Evolutionary conservation across 2,888 invertebrate species (phyloP).

Genomic region (Acronicta leporina): DNA sequence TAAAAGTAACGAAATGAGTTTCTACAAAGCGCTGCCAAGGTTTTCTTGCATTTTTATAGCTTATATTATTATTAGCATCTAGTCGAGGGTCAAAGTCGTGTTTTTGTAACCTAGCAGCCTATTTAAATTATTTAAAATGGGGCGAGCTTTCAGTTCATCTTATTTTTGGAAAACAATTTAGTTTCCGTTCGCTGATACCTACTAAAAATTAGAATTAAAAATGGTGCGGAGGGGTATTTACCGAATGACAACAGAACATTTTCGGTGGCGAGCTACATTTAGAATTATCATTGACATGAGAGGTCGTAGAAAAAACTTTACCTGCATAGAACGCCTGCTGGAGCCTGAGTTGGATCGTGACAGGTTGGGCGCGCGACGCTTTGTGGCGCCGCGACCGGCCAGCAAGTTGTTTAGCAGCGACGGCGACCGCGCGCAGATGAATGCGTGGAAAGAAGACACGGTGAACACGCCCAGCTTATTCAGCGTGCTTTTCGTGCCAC

Average conservation of each 20-base stretch:
- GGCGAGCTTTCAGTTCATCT: neutral
- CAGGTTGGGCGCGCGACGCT: conserved; percentile 96
- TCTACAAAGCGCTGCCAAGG: too few relatives aligned
- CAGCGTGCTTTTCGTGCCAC: conserved; percentile 97
- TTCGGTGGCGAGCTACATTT: neutral
- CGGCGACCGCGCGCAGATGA: conserved; percentile 98
- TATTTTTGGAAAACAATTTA: neutral
- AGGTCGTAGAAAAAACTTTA: conserved; percentile 61
- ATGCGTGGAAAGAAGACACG: conserved; percentile 99
- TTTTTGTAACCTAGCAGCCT: too few relatives aligned
- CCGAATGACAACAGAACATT: neutral
- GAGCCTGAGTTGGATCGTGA: conserved; percentile 97
- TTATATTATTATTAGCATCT: too few relatives aligned
- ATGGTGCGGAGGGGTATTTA: neutral
- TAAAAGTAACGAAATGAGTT: too few relatives aligned
- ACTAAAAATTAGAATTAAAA: neutral
- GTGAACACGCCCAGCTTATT: conserved; percentile 99
- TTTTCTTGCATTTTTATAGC: too few relatives aligned
- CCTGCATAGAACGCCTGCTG: conserved; percentile 95
- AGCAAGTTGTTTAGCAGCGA: conserved; percentile 97
- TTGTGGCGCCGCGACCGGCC: conserved; percentile 97
- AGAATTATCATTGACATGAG: too few relatives aligned
- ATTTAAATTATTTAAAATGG: too few relatives aligned
- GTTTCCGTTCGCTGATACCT: neutral
- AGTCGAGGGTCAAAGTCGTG: too few relatives aligned